These are phyloP conservation scores for Cardiocondyla obscurior DNA, from an alignment of 1,140 invertebrate genomes.

Conservation along the genomic window DNA sequence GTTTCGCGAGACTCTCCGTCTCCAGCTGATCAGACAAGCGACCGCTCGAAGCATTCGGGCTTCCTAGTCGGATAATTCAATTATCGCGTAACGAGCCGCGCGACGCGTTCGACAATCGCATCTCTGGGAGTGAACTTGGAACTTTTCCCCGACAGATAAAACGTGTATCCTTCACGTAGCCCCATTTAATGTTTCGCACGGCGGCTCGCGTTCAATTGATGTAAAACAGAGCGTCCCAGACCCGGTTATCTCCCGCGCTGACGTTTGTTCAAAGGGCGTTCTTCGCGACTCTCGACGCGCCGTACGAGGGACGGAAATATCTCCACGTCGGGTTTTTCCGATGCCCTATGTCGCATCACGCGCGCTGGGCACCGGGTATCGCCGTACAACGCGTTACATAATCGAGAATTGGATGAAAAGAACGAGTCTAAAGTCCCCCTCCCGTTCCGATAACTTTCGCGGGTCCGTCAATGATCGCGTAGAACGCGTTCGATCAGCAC, in stretches of 20 bases:
- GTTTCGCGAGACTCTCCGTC: neutral
- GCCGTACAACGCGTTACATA: neutral
- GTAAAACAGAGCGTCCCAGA: neutral
- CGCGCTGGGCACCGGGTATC: neutral
- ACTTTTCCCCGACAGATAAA: constrained; percentile 2
- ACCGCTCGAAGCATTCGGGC: neutral
- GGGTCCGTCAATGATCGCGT: neutral
- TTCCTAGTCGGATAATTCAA: constrained; percentile 13
- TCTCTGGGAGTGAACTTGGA: neutral
- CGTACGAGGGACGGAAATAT: neutral
- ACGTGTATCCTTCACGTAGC: neutral
- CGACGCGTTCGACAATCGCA: neutral
- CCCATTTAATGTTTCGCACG: neutral
- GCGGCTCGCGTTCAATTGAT: neutral
- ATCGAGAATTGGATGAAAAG: neutral
- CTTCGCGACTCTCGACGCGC: neutral
- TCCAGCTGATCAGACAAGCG: neutral
- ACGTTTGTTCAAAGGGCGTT: neutral
- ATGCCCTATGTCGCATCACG: constrained; percentile 6
- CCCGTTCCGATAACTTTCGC: neutral
- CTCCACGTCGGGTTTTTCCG: neutral
- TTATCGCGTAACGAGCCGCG: neutral
- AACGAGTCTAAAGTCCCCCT: neutral
- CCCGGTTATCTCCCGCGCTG: neutral
- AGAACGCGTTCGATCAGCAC: neutral